These are phyloP conservation scores for Protosalanx chinensis DNA, from an alignment of 2,797 vertebrate genomes.

Conservation along the genomic window DNA sequence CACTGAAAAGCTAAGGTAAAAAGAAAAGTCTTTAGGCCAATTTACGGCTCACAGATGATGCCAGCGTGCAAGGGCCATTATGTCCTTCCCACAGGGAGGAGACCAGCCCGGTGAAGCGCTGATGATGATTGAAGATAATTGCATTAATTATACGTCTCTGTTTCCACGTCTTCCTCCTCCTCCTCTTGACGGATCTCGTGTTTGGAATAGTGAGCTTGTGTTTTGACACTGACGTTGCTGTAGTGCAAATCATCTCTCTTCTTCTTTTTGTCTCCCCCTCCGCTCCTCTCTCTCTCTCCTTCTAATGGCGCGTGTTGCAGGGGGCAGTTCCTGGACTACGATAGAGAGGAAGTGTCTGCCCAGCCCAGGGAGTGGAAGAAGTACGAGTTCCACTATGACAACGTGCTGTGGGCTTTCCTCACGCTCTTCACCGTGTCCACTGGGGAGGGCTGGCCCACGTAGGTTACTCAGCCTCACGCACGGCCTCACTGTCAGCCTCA, in stretches of 20 bases:
- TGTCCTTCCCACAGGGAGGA: neutral
- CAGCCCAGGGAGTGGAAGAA: constrained; percentile 92
- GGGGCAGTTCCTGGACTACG: constrained; percentile 92
- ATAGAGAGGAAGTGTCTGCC: constrained; percentile 85
- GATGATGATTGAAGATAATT: neutral
- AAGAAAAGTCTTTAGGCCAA: too few species aligned
- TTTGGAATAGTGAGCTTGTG: neutral
- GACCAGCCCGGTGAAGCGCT: neutral
- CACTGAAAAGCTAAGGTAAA: too few species aligned
- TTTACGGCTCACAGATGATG: neutral
- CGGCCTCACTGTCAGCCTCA: neutral
- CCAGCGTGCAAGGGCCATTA: neutral
- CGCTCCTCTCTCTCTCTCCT: neutral
- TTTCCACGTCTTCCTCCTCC: neutral
- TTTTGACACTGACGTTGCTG: neutral
- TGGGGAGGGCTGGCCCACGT: constrained; percentile 96
- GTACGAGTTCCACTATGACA: constrained; percentile 97
- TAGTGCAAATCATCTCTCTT: neutral
- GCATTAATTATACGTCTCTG: neutral
- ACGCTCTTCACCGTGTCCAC: constrained; percentile 97
- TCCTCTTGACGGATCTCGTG: neutral
- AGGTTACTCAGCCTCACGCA: constrained; percentile 57
- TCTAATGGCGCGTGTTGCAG: constrained; percentile 60
- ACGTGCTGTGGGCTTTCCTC: constrained; percentile 94
- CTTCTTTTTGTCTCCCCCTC: neutral